phyloP scores from a whole-genome alignment of 2,113 vertebrate species.

The Clarias gariepinus region DNA sequence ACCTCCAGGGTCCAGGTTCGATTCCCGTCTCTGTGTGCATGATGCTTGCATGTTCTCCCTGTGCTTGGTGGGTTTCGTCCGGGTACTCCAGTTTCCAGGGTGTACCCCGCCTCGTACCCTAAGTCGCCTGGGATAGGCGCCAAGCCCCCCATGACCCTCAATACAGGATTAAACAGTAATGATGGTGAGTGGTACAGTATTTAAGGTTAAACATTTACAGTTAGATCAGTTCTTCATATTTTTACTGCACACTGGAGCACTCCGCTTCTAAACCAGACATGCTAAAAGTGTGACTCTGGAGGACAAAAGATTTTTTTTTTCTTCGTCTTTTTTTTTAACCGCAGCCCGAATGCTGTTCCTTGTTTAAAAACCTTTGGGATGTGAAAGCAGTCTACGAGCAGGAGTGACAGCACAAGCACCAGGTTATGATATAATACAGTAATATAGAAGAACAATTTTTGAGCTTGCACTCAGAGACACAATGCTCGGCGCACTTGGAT shows the following conservation, averaged over 20 bases:
- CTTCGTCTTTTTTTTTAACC: too few species aligned
- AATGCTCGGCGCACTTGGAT: slow-evolving; percentile 2
- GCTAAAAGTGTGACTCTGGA: not conserved
- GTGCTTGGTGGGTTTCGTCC: too few species aligned
- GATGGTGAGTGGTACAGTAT: not conserved
- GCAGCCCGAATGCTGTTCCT: not conserved
- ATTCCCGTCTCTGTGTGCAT: too few species aligned
- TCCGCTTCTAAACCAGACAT: not conserved
- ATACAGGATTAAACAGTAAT: too few species aligned
- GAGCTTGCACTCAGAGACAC: slow-evolving; percentile 25
- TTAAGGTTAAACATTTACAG: not conserved
- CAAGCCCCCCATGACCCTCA: too few species aligned
- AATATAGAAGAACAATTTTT: not conserved
- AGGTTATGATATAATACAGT: slow-evolving; percentile 27
- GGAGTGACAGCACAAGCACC: not conserved
- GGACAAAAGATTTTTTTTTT: not conserved
- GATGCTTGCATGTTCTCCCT: too few species aligned
- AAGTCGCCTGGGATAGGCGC: too few species aligned
- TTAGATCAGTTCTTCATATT: not conserved
- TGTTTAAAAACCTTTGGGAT: slow-evolving; percentile 3
- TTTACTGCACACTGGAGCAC: not conserved
- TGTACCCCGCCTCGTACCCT: too few species aligned
- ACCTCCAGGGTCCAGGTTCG: too few species aligned
- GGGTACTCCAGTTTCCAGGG: too few species aligned
- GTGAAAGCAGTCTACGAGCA: not conserved